These are phyloP conservation scores for Lochmaea capreae DNA, from an alignment of 2,888 invertebrate genomes.

Conservation along the genomic window DNA sequence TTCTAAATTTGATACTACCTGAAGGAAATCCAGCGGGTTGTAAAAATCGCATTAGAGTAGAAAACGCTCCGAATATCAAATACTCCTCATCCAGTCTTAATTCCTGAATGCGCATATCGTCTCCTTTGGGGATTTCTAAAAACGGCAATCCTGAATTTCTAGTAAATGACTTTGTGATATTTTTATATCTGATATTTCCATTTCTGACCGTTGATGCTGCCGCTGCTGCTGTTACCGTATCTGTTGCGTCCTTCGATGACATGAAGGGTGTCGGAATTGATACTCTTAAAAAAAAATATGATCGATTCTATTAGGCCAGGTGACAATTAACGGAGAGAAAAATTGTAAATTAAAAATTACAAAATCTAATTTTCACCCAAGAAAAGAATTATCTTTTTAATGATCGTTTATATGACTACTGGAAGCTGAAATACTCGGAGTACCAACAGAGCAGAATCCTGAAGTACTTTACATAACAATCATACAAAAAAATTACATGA, in stretches of 20 bases:
- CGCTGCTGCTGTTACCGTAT: constrained; percentile 36
- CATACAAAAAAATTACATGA: too few species aligned
- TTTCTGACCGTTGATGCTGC: constrained; percentile 34
- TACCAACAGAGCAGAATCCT: too few species aligned
- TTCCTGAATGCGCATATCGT: constrained; percentile 63
- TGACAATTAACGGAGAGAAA: background rate
- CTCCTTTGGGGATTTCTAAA: constrained; percentile 61
- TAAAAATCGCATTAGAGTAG: constrained; percentile 72
- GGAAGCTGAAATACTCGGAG: too few species aligned
- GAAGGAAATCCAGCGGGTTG: constrained; percentile 75
- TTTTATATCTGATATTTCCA: constrained; percentile 47
- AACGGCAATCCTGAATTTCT: constrained; percentile 48
- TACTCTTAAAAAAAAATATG: constrained; percentile 29
- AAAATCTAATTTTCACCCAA: too few species aligned
- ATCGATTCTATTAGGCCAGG: background rate
- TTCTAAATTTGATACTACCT: constrained; percentile 66
- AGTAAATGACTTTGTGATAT: constrained; percentile 45
- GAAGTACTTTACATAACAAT: too few species aligned
- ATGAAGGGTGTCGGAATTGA: constrained; percentile 18
- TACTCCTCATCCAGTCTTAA: constrained; percentile 72
- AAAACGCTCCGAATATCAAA: constrained; percentile 74
- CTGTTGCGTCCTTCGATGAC: constrained; percentile 30
- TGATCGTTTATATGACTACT: too few species aligned
- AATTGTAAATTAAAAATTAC: background rate
- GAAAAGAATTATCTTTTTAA: too few species aligned